These are phyloP conservation scores for Ophiothrix spiculata DNA, from an alignment of 35 echinoderm and acorn worm species.

Conservation along the genomic window DNA sequence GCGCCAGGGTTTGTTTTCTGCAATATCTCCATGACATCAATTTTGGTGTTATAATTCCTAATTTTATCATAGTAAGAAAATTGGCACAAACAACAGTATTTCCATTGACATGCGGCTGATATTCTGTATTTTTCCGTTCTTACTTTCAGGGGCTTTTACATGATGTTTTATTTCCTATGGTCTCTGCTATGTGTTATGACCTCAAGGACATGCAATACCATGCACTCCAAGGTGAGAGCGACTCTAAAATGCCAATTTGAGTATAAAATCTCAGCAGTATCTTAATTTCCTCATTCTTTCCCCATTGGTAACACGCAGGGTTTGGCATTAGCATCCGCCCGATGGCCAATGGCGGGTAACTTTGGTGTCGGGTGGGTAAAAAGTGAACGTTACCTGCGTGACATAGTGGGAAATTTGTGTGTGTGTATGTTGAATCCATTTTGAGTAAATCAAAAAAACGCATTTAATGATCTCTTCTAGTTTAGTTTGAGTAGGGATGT, in stretches of 20 bases:
- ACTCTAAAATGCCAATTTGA: neutral
- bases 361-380: no score
- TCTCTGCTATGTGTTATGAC: constrained; percentile 7
- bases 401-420: no score
- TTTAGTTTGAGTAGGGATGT: no score
- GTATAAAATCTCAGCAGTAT: neutral
- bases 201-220: constrained; percentile 13
- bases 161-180: constrained; percentile 14
- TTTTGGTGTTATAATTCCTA: neutral
- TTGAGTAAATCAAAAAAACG: no score
- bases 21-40: neutral
- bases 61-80: neutral
- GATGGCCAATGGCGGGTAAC: no score
- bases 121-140: neutral
- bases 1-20: constrained; percentile 15
- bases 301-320: neutral
- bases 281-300: neutral
- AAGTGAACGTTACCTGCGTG: no score
- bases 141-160: neutral
- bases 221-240: constrained; percentile 12
- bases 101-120: neutral
- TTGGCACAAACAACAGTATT: constrained; percentile 36
- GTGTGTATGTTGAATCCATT: no score
- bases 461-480: no score
- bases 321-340: no score